phyloP scores from a whole-genome alignment of 2,797 vertebrate species.

The Lacerta bilineata region DNA sequence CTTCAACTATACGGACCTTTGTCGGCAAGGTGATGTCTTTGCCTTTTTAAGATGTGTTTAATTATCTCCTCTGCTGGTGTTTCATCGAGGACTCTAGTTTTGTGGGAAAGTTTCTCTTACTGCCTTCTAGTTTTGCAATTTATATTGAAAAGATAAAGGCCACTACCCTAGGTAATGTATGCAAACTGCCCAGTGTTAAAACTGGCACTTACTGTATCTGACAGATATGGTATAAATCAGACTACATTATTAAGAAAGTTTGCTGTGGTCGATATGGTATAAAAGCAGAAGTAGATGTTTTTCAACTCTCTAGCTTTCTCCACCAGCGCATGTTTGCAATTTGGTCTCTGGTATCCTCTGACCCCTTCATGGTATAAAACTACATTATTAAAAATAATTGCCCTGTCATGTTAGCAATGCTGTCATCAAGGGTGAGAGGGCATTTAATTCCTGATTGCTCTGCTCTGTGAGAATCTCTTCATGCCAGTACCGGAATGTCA shows the following conservation, averaged over 20 bases:
- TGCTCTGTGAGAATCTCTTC: not conserved
- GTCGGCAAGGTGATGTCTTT: too few relatives aligned
- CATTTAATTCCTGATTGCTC: conserved; percentile 20
- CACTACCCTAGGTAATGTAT: conserved; percentile 13
- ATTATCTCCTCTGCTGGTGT: not conserved
- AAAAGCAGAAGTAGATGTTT: too few relatives aligned
- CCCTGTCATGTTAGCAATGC: not conserved
- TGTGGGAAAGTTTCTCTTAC: conserved; percentile 16
- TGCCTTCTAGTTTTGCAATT: not conserved
- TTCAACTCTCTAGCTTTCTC: too few relatives aligned
- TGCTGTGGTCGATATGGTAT: too few relatives aligned
- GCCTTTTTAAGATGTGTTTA: too few relatives aligned
- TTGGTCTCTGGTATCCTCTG: too few relatives aligned
- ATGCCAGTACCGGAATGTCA: not conserved
- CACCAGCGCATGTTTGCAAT: too few relatives aligned
- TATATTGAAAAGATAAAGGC: not conserved
- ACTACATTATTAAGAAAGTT: conserved; percentile 30
- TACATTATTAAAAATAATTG: conserved; percentile 37
- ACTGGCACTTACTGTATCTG: conserved; percentile 34
- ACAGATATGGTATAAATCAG: conserved; percentile 31
- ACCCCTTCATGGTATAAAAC: too few relatives aligned
- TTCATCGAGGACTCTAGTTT: not conserved
- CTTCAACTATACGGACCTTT: too few relatives aligned
- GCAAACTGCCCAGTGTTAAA: conserved; percentile 24
- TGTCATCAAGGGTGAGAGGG: conserved; percentile 13